Conservation (phyloP, 1,140 invertebrate species). For the Achatina immaculata region DNA sequence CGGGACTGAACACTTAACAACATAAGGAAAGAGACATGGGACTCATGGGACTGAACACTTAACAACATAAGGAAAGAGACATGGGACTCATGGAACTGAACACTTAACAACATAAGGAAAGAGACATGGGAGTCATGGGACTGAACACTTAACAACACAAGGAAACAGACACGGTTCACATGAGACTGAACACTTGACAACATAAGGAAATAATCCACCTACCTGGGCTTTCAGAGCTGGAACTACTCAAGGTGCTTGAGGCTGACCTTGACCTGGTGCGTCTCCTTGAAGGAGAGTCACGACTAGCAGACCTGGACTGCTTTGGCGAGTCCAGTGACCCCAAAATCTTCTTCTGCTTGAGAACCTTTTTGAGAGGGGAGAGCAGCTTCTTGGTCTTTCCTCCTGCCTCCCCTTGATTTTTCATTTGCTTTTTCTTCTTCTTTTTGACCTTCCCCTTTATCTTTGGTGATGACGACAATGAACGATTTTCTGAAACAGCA, state of each 20-base stretch:
- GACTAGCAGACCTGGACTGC: slow-evolving; percentile 12
- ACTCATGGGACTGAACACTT: no score
- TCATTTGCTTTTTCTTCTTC: slow-evolving; percentile 34
- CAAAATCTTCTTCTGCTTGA: slow-evolving; percentile 19
- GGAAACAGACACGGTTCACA: no score
- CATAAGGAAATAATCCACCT: not conserved
- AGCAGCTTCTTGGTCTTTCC: slow-evolving; percentile 33
- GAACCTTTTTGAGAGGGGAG: slow-evolving; percentile 34
- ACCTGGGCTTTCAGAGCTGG: slow-evolving; percentile 20
- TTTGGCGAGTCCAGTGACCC: not conserved
- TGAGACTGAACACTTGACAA: not conserved
- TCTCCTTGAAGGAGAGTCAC: not conserved
- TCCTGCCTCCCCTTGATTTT: not conserved
- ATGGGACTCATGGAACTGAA: no score
- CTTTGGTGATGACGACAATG: slow-evolving; percentile 21
- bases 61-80: no score
- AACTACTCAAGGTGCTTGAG: not conserved
- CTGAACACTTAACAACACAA: no score
- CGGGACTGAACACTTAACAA: no score
- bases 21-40: no score
- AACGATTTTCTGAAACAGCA: slow-evolving; percentile 20
- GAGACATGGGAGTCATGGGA: no score
- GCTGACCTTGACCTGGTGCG: not conserved
- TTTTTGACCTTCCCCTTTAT: slow-evolving; percentile 17
- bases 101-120: no score